A percentile compares a stretch with the other conserved stretches of the same genome.
Evolutionary conservation across 2,113 vertebrate genomes (phyloP).

Genomic region (Centropus bengalensis): DNA sequence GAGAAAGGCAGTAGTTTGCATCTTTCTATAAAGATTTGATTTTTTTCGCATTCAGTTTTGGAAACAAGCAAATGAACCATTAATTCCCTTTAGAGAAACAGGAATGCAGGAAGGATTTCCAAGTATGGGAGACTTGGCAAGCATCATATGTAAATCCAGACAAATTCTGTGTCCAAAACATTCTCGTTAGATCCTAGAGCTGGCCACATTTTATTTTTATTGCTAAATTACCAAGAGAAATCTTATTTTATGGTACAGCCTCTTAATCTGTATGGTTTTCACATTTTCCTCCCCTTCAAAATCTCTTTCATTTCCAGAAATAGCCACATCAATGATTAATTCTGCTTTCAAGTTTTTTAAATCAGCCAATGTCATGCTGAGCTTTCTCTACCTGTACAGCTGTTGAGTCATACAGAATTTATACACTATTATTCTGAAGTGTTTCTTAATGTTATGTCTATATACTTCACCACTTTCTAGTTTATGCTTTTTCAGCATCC

Average conservation of each 20-base stretch:
- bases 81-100: constrained; percentile 19
- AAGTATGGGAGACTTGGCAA: constrained; percentile 59
- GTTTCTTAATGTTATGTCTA: neutral
- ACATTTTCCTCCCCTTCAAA: constrained; percentile 37
- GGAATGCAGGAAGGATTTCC: constrained; percentile 50
- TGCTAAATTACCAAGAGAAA: constrained; percentile 27
- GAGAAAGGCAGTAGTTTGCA: neutral
- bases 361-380: constrained; percentile 23
- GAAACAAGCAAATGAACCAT: constrained; percentile 12
- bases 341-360: constrained; percentile 60
- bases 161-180: constrained; percentile 31
- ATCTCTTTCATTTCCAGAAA: constrained; percentile 67
- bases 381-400: constrained; percentile 60
- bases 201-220: constrained; percentile 38
- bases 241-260: constrained; percentile 49
- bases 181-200: constrained; percentile 23
- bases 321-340: constrained; percentile 70
- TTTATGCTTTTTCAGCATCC: neutral
- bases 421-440: neutral
- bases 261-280: constrained; percentile 40
- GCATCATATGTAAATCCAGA: constrained; percentile 37
- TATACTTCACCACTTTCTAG: neutral
- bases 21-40: neutral
- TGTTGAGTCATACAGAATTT: constrained; percentile 60
- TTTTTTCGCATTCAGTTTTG: constrained; percentile 11